These are phyloP conservation scores for Indri indri DNA, from an alignment of 2,113 vertebrate species.

Conservation along the genomic window DNA sequence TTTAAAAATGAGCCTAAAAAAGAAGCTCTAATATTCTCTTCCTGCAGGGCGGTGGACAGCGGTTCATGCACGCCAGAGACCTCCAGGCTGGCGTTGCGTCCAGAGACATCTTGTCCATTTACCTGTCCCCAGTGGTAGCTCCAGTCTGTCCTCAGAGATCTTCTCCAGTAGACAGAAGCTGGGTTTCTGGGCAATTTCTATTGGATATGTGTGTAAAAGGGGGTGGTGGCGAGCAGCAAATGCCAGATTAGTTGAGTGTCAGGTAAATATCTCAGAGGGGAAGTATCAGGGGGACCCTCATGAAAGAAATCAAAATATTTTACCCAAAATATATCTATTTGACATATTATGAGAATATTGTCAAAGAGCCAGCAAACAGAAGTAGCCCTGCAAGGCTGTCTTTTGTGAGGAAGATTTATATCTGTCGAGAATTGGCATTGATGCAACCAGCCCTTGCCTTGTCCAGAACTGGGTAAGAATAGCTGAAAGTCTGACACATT, in stretches of 20 bases:
- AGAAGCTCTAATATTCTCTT: neutral
- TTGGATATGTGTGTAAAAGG: neutral
- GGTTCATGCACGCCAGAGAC: accelerated
- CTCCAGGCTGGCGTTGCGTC: neutral
- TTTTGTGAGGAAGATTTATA: no score
- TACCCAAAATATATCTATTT: no score
- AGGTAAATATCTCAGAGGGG: neutral
- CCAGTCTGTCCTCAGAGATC: neutral
- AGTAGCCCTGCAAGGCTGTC: no score
- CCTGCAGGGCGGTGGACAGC: accelerated
- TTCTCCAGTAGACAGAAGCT: neutral
- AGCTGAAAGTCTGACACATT: no score
- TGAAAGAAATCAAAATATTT: no score
- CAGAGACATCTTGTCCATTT: neutral
- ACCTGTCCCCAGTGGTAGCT: neutral
- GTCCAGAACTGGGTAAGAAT: no score
- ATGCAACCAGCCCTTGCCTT: no score
- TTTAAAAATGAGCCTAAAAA: neutral
- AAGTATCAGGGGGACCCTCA: neutral
- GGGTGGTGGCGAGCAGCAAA: neutral
- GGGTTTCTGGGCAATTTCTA: neutral
- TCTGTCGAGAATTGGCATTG: no score
- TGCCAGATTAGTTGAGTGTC: neutral
- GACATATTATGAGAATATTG: no score
- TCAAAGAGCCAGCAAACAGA: no score